These are phyloP conservation scores for Plagodis pulveraria DNA, from an alignment of 2,888 invertebrate species.

Conservation along the genomic window DNA sequence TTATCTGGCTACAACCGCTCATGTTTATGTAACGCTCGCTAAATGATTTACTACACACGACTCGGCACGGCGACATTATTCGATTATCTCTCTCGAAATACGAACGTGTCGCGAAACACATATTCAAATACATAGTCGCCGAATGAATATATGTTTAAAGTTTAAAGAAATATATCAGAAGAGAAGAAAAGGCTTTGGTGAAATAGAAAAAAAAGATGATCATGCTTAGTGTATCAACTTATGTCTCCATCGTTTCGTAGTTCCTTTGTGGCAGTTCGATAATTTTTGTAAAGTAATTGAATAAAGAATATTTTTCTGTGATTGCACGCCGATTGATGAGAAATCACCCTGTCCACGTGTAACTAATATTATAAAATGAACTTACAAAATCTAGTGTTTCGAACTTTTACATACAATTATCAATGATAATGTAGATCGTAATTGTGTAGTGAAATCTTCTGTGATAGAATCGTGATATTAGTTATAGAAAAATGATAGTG, in stretches of 20 bases:
- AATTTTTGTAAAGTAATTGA: too few relatives aligned
- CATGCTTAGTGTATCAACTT: background rate
- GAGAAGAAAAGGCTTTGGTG: background rate
- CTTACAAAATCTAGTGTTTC: background rate
- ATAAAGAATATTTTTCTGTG: too few relatives aligned
- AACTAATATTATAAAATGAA: background rate
- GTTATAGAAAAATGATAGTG: slow-evolving; percentile 66
- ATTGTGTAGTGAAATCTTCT: slow-evolving; percentile 42
- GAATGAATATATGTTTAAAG: background rate
- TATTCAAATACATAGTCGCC: slow-evolving; percentile 2
- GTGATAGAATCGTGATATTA: slow-evolving; percentile 71
- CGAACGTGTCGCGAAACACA: slow-evolving; percentile 35
- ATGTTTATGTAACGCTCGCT: slow-evolving; percentile 50
- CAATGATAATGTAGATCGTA: slow-evolving; percentile 9
- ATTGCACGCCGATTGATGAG: too few relatives aligned
- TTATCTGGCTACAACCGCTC: slow-evolving; percentile 55
- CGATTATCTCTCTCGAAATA: slow-evolving; percentile 35
- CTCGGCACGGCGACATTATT: slow-evolving; percentile 29
- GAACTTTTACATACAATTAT: slow-evolving; percentile 1
- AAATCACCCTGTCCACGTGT: background rate
- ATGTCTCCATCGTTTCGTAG: too few relatives aligned
- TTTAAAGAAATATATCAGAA: background rate
- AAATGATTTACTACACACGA: slow-evolving; percentile 25
- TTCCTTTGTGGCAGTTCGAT: too few relatives aligned
- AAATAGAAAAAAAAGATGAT: background rate